A percentile compares a stretch with the other conserved stretches of the same genome.
Evolutionary conservation across 2,797 vertebrate genomes (phyloP).

Genomic region (Austrolebias charrua): DNA sequence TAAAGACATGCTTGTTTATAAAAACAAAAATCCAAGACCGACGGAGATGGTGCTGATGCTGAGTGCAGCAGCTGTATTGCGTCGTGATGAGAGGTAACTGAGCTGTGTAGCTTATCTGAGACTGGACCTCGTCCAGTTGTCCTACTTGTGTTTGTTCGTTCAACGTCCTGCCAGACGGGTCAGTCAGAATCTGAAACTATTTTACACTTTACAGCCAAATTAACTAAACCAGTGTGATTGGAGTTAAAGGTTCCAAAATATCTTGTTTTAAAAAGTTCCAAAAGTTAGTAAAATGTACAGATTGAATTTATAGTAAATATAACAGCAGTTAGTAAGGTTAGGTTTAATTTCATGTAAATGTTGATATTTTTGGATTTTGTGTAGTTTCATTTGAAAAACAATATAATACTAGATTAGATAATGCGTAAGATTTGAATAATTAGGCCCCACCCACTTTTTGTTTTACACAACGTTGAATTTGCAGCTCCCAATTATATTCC

Average conservation of each 20-base stretch:
- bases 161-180: slow-evolving; percentile 38
- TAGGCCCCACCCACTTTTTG: too few species aligned
- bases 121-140: slow-evolving; percentile 57
- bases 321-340: too few species aligned
- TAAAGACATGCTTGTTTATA: slow-evolving; percentile 52
- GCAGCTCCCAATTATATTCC: too few species aligned
- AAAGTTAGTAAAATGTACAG: background rate
- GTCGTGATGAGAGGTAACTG: slow-evolving; percentile 83
- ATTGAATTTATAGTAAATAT: too few species aligned
- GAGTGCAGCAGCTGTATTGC: slow-evolving; percentile 78
- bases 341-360: too few species aligned
- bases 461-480: too few species aligned
- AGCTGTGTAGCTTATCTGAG: slow-evolving; percentile 84
- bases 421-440: too few species aligned
- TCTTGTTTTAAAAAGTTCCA: background rate
- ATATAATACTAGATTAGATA: background rate
- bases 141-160: slow-evolving; percentile 54
- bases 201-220: slow-evolving; percentile 18
- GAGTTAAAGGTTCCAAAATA: slow-evolving; percentile 13
- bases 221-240: slow-evolving; percentile 25
- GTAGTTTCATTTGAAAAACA: background rate
- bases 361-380: background rate
- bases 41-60: slow-evolving; percentile 55
- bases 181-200: slow-evolving; percentile 10
- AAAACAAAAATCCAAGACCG: slow-evolving; percentile 47